Conservation (phyloP, 2,888 invertebrate species). For the Hesperia comma region DNA sequence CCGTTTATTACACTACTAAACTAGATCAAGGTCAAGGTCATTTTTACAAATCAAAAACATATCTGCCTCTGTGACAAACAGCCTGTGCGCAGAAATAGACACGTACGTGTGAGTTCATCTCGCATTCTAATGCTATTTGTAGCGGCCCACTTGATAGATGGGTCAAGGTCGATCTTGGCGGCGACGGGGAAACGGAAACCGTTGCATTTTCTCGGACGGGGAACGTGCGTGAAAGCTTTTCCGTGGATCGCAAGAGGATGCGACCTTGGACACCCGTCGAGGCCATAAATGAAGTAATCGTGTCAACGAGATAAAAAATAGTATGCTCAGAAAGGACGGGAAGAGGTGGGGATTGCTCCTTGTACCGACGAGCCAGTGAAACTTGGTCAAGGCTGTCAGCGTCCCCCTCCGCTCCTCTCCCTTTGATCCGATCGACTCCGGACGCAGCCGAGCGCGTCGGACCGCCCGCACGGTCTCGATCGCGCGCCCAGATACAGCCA, state of each 20-base stretch:
- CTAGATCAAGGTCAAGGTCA: conserved; percentile 84
- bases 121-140: conserved; percentile 73
- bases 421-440: conserved; percentile 60
- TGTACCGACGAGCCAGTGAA: conserved; percentile 81
- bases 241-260: conserved; percentile 45
- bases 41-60: conserved; percentile 81
- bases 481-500: conserved; percentile 68
- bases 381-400: conserved; percentile 82
- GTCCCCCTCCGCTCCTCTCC: conserved; percentile 58
- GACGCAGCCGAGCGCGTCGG: conserved; percentile 66
- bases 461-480: conserved; percentile 68
- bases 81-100: conserved; percentile 71
- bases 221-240: conserved; percentile 28
- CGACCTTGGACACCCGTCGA: conserved; percentile 66
- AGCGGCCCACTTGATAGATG: conserved; percentile 69
- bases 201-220: conserved; percentile 5
- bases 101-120: conserved; percentile 67
- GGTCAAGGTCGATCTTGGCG: conserved; percentile 74
- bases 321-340: conserved; percentile 69
- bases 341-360: conserved; percentile 82
- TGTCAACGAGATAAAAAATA: conserved; percentile 70
- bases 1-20: conserved; percentile 77
- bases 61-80: conserved; percentile 70
- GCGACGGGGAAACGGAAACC: conserved; percentile 32
- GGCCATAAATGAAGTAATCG: conserved; percentile 72